A percentile compares a stretch with the other conserved stretches of the same genome.
Evolutionary conservation across 2,888 invertebrate genomes (phyloP).

Genomic region (Hemistola chrysoprasaria): DNA sequence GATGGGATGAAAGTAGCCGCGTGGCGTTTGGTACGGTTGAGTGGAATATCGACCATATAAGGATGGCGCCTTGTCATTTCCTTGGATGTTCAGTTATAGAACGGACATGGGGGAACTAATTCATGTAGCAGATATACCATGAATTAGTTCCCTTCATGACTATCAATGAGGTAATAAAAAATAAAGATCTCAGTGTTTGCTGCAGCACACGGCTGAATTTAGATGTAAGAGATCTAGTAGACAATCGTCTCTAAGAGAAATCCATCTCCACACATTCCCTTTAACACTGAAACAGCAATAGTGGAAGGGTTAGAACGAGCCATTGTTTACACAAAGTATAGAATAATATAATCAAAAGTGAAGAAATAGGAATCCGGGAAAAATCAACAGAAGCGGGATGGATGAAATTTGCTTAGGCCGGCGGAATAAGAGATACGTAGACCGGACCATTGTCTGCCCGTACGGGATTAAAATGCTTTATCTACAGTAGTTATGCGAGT

Average conservation of each 20-base stretch:
- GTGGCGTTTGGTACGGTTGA: no score
- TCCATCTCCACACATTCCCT: conserved; percentile 47
- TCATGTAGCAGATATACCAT: no score
- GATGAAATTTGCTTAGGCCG: conserved; percentile 80
- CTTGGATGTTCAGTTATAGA: no score
- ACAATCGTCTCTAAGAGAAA: conserved; percentile 9
- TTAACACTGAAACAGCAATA: conserved; percentile 60
- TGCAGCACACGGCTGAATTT: no score
- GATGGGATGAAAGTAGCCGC: no score
- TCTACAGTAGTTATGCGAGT: conserved; percentile 15
- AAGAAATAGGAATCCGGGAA: conserved; percentile 80
- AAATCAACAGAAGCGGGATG: conserved; percentile 72
- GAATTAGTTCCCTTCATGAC: no score
- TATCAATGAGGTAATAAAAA: no score
- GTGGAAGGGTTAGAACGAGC: conserved; percentile 74
- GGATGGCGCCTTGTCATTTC: no score
- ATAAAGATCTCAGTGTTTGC: no score
- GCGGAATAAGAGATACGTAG: conserved; percentile 77
- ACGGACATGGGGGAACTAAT: no score
- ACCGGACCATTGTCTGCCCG: conserved; percentile 63
- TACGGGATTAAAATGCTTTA: conserved; percentile 42
- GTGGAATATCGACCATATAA: no score
- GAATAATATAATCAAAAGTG: conserved; percentile 82
- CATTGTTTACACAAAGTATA: conserved; percentile 80
- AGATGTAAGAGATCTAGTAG: no score